Evolutionary conservation across 1,140 invertebrate genomes (phyloP).

Genomic region (Lamellibrachia luymesi): DNA sequence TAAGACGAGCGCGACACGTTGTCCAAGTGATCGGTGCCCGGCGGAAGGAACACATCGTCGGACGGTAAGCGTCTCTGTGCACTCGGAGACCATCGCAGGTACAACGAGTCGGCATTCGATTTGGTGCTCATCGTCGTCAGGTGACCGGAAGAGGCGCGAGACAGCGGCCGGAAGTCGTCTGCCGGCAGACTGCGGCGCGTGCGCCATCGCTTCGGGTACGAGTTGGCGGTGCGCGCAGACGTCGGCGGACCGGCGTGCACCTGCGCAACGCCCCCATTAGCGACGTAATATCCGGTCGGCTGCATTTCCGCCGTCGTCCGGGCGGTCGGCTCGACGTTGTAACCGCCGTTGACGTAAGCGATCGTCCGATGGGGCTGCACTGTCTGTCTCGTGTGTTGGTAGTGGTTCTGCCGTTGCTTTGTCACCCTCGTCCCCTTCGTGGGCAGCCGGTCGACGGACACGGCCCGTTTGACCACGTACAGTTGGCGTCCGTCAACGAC

Average conservation of each 20-base stretch:
- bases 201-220: slow-evolving; percentile 2
- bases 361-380: background rate
- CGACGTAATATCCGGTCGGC: background rate
- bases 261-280: background rate
- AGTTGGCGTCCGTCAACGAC: background rate
- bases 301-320: background rate
- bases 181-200: background rate
- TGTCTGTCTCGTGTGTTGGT: background rate
- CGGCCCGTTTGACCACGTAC: background rate
- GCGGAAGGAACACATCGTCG: background rate
- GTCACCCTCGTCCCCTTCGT: background rate
- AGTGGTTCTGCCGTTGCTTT: background rate
- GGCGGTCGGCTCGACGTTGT: background rate
- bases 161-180: background rate
- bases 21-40: background rate
- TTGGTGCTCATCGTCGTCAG: background rate
- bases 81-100: background rate
- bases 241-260: background rate
- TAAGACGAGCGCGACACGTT: background rate
- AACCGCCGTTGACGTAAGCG: background rate
- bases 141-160: background rate
- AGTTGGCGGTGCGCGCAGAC: background rate
- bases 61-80: background rate
- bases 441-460: background rate
- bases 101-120: background rate